Evolutionary conservation across 30 jellyfish, hydroid and myxozoan genomes (phyloP), one percentile per base, ranked within the genome.

Genomic region (Hydractinia symbiolongicarpus): DNA sequence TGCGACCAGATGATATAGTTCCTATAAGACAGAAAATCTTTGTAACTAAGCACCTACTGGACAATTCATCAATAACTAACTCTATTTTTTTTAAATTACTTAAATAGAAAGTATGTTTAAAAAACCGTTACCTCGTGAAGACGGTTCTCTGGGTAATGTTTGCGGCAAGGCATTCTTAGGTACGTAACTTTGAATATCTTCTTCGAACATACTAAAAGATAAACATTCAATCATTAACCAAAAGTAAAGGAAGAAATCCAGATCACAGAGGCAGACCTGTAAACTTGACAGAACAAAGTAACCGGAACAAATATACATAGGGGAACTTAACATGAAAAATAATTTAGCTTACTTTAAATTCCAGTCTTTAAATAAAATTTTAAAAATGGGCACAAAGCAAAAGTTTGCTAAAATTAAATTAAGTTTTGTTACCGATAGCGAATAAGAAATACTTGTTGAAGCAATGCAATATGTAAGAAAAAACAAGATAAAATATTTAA

Each of bases 111-210:
- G 69, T 58, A 11, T 58, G 69, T 58, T 13, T 11, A 13, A 58
- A 30, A n/a, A 6, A 9, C 0, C 40, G 4, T 64, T 64, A 64
- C 74, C 74, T 64, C 74, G 19, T 6, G 40, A 51, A 64, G 74
- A 64, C 7, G 74, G 40, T n/a, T 64, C 74, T 64, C 74, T 7
- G 17, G 74, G 8, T 51, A 64, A 51, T 64, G 74, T n/a, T n/a
- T 64, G 74, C 40, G 19, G 74, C 74, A 64, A 13, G 7, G 74
- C 74, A 64, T 13, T 64, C 40, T 51, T 87, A 5, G 91, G 78
- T 14, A 91, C 83, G 73, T 66, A 94, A 5, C 96, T 54, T 57
- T 94, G 97, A 64, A 94, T 88, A 6, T 94, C 99, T 51, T 94
- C 99, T 68, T 94, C 99, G 66, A 86, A 90, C 57, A 90, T 81